Percentiles rank a stretch among this genome's conserved stretches.
Conservation (phyloP, 2,113 vertebrate genomes). For the Candoia aspera region DNA sequence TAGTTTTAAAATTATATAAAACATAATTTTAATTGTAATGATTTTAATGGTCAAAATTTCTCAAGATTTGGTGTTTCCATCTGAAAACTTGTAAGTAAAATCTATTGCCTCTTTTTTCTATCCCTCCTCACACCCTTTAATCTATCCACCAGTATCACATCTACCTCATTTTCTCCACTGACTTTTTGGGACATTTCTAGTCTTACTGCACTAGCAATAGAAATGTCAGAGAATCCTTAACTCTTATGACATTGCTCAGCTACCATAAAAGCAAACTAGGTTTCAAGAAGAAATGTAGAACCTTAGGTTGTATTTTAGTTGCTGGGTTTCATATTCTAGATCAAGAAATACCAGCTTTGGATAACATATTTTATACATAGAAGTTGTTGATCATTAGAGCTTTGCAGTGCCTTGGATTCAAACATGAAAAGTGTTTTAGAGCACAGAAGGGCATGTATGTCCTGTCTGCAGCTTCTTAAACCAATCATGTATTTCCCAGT, state of each 20-base stretch:
- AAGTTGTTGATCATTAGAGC: not conserved
- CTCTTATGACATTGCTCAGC: not conserved
- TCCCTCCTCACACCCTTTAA: not conserved
- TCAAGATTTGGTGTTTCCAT: not conserved
- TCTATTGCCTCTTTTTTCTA: not conserved
- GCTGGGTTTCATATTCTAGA: not conserved
- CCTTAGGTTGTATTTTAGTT: not conserved
- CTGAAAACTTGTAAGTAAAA: not conserved
- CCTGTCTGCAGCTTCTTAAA: not conserved
- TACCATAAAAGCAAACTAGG: not conserved
- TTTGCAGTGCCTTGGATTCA: not conserved
- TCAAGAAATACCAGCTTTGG: not conserved
- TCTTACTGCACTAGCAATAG: not conserved
- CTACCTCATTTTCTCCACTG: not conserved
- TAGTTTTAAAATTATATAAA: not conserved
- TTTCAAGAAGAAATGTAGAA: not conserved
- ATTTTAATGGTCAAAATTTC: not conserved
- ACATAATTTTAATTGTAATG: not conserved
- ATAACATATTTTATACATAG: not conserved
- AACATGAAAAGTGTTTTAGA: not conserved
- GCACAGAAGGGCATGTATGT: not conserved
- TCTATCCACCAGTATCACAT: not conserved
- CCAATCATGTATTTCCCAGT: not conserved
- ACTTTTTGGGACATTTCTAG: not conserved
- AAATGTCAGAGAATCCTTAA: not conserved